phyloP scores from a whole-genome alignment of 2,797 vertebrate genomes.

The Channa striata region DNA sequence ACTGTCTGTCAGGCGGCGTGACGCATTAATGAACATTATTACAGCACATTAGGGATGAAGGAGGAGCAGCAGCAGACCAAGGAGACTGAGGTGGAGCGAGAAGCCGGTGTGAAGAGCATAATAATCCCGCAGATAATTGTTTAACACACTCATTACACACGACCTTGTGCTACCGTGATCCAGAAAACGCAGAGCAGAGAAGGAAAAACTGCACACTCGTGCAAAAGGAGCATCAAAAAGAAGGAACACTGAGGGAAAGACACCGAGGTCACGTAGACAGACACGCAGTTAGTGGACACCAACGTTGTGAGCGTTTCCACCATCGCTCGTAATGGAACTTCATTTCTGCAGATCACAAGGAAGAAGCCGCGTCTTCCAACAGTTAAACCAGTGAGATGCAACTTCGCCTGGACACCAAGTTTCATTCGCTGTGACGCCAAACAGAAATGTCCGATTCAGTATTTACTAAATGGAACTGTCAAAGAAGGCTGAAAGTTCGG shows the following conservation, averaged over 20 bases:
- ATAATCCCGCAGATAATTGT: constrained; percentile 70
- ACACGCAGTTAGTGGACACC: no score
- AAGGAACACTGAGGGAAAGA: neutral
- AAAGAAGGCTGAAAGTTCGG: no score
- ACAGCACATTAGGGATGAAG: constrained; percentile 69
- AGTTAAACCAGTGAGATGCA: no score
- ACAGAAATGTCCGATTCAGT: no score
- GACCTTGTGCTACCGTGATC: constrained; percentile 68
- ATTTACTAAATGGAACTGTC: no score
- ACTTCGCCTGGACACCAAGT: no score
- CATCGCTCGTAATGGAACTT: no score
- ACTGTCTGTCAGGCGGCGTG: constrained; percentile 56
- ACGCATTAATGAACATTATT: constrained; percentile 69
- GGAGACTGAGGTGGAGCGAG: constrained; percentile 60
- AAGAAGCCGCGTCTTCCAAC: no score
- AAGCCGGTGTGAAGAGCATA: constrained; percentile 70
- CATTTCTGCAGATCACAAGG: no score
- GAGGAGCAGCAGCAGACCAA: constrained; percentile 61
- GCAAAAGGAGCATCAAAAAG: neutral
- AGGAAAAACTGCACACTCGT: constrained; percentile 1
- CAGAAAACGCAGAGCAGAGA: constrained; percentile 25
- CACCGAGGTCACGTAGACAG: no score
- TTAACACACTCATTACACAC: constrained; percentile 71
- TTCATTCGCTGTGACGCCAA: no score
- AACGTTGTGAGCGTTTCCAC: no score